Conservation (phyloP, 2,797 vertebrate species). For the Sebastes umbrosus region DNA sequence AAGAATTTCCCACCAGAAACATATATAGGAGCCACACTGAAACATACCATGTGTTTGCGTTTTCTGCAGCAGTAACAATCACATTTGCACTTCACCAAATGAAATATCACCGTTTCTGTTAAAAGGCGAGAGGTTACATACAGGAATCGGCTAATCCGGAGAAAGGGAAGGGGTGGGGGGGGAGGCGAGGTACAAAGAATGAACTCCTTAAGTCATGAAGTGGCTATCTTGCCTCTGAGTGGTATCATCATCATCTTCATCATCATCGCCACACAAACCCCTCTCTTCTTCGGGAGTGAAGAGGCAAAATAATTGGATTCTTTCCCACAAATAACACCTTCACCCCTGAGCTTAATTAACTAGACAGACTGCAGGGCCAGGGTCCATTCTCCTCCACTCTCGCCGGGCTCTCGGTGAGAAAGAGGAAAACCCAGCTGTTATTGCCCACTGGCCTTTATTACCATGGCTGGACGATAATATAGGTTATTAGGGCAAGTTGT, state of each 20-base stretch:
- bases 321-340: slow-evolving; percentile 89
- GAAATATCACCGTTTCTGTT: slow-evolving; percentile 63
- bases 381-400: slow-evolving; percentile 73
- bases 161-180: slow-evolving; percentile 23
- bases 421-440: slow-evolving; percentile 77
- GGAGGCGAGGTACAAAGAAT: slow-evolving; percentile 62
- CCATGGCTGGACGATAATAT: slow-evolving; percentile 70
- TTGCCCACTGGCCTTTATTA: slow-evolving; percentile 80
- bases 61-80: slow-evolving; percentile 30
- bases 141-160: slow-evolving; percentile 70
- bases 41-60: slow-evolving; percentile 2
- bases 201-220: slow-evolving; percentile 81
- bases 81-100: slow-evolving; percentile 57
- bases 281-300: slow-evolving; percentile 71
- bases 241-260: slow-evolving; percentile 78
- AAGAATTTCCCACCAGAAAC: slow-evolving; percentile 67
- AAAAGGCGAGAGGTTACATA: slow-evolving; percentile 61
- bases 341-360: slow-evolving; percentile 90
- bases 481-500: slow-evolving; percentile 75
- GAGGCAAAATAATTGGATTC: slow-evolving; percentile 89
- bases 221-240: slow-evolving; percentile 81
- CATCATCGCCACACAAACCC: slow-evolving; percentile 69
- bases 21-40: neutral
- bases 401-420: slow-evolving; percentile 59
- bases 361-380: slow-evolving; percentile 78